phyloP scores from a whole-genome alignment of 2,888 invertebrate species.

The Chirona hameri region DNA sequence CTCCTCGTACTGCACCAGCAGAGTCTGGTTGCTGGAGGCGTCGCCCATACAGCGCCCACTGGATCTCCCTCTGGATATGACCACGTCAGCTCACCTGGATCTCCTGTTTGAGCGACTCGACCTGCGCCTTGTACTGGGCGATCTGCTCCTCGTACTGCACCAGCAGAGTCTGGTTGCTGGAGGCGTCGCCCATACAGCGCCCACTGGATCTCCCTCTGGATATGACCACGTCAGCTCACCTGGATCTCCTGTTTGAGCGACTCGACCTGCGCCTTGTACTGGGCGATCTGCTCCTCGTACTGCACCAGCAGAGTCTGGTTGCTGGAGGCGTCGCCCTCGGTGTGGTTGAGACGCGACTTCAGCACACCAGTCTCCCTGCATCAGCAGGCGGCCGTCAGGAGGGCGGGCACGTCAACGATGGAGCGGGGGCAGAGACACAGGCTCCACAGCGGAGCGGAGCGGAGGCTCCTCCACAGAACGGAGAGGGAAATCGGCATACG shows the following conservation, averaged over 20 bases:
- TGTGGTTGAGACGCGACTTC: background rate
- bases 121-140: background rate
- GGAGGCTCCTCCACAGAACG: too few relatives aligned
- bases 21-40: too few relatives aligned
- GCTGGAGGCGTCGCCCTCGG: background rate
- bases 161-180: background rate
- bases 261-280: background rate
- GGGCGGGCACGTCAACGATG: too few relatives aligned
- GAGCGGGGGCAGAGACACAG: too few relatives aligned
- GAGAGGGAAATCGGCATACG: too few relatives aligned
- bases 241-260: slow-evolving; percentile 25
- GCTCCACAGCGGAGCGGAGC: too few relatives aligned
- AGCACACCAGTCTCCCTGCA: slow-evolving; percentile 23
- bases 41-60: too few relatives aligned
- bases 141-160: background rate
- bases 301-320: background rate
- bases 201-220: too few relatives aligned
- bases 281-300: background rate
- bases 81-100: background rate
- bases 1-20: too few relatives aligned
- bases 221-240: background rate
- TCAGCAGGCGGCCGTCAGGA: background rate
- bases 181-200: slow-evolving; percentile 2
- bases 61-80: too few relatives aligned
- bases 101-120: slow-evolving; percentile 8